Evolutionary conservation across 2,797 vertebrate species (phyloP).

Genomic region (Macropus fuliginosus): DNA sequence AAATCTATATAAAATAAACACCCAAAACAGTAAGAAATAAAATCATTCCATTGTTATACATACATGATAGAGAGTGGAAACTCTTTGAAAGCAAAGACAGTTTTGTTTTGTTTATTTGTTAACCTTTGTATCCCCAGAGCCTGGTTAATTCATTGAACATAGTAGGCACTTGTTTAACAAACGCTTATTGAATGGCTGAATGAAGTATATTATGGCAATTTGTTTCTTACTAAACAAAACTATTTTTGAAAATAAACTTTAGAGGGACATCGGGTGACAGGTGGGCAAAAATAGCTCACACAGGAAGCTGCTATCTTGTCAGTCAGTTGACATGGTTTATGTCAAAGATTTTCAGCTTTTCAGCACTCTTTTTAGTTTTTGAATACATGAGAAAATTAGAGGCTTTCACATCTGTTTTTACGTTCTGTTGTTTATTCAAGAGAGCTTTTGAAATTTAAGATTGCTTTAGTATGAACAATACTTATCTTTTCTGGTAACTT

Average conservation of each 20-base stretch:
- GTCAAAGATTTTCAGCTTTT: slow-evolving; percentile 34
- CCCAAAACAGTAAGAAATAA: not conserved
- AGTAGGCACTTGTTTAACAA: not conserved
- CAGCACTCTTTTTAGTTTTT: slow-evolving; percentile 48
- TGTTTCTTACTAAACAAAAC: not conserved
- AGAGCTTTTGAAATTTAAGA: slow-evolving; percentile 52
- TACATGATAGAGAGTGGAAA: not conserved
- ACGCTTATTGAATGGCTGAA: not conserved
- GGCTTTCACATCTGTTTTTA: slow-evolving; percentile 59
- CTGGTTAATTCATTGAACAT: not conserved
- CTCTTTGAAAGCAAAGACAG: slow-evolving; percentile 4
- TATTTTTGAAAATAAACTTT: slow-evolving; percentile 14
- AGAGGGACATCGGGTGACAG: not conserved
- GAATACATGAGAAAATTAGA: slow-evolving; percentile 44
- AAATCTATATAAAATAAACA: not conserved
- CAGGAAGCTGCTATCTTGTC: slow-evolving; percentile 1
- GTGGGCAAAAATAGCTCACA: not conserved
- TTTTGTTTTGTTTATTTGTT: not conserved
- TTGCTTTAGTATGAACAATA: slow-evolving; percentile 34
- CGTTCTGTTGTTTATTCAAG: slow-evolving; percentile 51
- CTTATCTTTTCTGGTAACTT: slow-evolving; percentile 53
- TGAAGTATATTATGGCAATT: not conserved
- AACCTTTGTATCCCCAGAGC: slow-evolving; percentile 7
- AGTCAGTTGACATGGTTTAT: slow-evolving; percentile 21
- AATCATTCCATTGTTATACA: not conserved